Evolutionary conservation across 2,888 invertebrate species (phyloP).

Genomic region (Pheosia gnoma): DNA sequence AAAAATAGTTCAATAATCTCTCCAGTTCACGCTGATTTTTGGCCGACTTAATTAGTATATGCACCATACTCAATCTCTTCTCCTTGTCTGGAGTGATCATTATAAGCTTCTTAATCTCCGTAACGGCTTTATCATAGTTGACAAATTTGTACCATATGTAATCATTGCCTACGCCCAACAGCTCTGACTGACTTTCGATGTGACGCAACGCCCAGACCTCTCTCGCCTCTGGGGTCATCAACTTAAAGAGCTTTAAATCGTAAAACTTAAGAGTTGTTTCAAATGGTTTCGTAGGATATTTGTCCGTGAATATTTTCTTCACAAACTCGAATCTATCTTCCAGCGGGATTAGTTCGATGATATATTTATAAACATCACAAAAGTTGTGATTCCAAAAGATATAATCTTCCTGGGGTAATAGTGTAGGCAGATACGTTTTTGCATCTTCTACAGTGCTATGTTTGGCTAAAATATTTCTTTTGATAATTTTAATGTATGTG

Average conservation of each 20-base stretch:
- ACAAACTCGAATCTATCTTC: constrained; percentile 48
- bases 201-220: constrained; percentile 61
- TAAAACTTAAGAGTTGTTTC: constrained; percentile 52
- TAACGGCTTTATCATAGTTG: constrained; percentile 52
- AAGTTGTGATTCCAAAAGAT: constrained; percentile 52
- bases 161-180: constrained; percentile 33
- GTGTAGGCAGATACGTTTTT: constrained; percentile 41
- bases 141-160: constrained; percentile 61
- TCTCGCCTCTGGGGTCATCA: constrained; percentile 51
- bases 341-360: constrained; percentile 50
- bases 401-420: constrained; percentile 41
- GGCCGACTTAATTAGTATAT: constrained; percentile 46
- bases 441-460: constrained; percentile 49
- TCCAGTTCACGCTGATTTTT: constrained; percentile 49
- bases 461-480: constrained; percentile 37
- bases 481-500: constrained; percentile 48
- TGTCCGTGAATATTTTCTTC: constrained; percentile 47
- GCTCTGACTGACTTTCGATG: background rate
- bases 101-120: constrained; percentile 49
- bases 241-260: constrained; percentile 34
- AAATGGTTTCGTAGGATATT: constrained; percentile 51
- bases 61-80: constrained; percentile 47
- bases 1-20: constrained; percentile 55
- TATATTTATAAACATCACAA: constrained; percentile 38
- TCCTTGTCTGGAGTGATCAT: constrained; percentile 37